phyloP scores from a whole-genome alignment of 2,113 vertebrate genomes.

The Lanius collurio region DNA sequence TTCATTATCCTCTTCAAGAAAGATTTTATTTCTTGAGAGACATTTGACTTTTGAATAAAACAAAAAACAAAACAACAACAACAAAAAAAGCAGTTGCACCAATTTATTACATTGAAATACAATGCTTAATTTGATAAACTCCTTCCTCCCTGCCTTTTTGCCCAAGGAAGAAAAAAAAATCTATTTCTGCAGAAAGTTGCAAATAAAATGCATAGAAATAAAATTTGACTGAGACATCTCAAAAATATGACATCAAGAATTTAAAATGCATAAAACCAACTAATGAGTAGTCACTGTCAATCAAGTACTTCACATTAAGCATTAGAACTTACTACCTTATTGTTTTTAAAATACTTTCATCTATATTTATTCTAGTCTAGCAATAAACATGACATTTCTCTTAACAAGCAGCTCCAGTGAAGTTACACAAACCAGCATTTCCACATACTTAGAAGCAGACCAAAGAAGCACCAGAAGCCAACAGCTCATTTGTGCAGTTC shows the following conservation, averaged over 20 bases:
- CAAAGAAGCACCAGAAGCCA: background rate
- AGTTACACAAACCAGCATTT: background rate
- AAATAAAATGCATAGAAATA: background rate
- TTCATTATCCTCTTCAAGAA: background rate
- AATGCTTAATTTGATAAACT: background rate
- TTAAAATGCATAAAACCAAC: background rate
- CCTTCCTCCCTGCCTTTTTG: background rate
- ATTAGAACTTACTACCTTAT: background rate
- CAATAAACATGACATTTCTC: background rate
- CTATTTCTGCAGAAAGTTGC: background rate
- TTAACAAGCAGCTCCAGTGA: background rate
- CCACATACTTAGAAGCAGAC: background rate
- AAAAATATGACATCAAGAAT: background rate
- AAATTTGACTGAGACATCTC: background rate
- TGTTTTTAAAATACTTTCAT: background rate
- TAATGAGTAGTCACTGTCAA: background rate
- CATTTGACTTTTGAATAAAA: background rate
- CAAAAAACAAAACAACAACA: too few relatives aligned
- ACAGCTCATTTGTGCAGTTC: background rate
- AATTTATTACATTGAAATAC: background rate
- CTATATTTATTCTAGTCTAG: background rate
- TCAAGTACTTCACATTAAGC: background rate
- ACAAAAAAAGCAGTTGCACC: background rate
- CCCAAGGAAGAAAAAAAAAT: background rate
- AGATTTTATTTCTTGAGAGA: background rate